phyloP scores from a whole-genome alignment of 1,140 invertebrate genomes.

The Heliconius nattereri region DNA sequence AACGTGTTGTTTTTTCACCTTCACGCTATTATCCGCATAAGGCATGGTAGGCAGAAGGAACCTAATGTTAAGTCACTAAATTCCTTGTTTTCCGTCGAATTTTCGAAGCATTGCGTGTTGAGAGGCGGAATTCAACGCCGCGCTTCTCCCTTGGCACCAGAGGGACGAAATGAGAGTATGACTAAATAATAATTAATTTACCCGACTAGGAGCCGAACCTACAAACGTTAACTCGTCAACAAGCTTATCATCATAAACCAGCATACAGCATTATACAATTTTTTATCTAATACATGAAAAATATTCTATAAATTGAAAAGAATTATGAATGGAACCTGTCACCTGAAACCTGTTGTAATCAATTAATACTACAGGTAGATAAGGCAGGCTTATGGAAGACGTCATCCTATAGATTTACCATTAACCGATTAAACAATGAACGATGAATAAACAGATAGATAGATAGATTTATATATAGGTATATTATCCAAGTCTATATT shows the following conservation, averaged over 20 bases:
- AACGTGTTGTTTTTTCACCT: too few relatives aligned
- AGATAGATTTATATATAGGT: not conserved
- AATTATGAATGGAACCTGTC: not conserved
- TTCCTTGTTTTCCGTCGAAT: too few relatives aligned
- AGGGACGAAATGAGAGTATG: too few relatives aligned
- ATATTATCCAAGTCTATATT: not conserved
- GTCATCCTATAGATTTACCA: not conserved
- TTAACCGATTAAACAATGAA: conserved; percentile 14
- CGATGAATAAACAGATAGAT: not conserved
- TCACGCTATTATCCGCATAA: too few relatives aligned
- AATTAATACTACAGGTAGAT: not conserved
- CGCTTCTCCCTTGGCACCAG: too few relatives aligned
- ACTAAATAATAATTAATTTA: too few relatives aligned
- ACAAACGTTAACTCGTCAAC: not conserved
- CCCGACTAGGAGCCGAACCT: not conserved
- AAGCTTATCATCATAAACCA: too few relatives aligned
- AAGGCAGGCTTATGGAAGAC: not conserved
- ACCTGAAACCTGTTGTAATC: not conserved
- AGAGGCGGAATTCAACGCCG: too few relatives aligned
- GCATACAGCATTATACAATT: not conserved
- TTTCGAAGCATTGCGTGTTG: too few relatives aligned
- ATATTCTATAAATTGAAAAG: not conserved
- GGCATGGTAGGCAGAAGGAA: too few relatives aligned
- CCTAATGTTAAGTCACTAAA: too few relatives aligned
- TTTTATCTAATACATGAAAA: not conserved